Percentiles rank a stretch among this genome's conserved stretches.
Conservation (phyloP, 2,113 vertebrate genomes). For the Argyrosomus japonicus region DNA sequence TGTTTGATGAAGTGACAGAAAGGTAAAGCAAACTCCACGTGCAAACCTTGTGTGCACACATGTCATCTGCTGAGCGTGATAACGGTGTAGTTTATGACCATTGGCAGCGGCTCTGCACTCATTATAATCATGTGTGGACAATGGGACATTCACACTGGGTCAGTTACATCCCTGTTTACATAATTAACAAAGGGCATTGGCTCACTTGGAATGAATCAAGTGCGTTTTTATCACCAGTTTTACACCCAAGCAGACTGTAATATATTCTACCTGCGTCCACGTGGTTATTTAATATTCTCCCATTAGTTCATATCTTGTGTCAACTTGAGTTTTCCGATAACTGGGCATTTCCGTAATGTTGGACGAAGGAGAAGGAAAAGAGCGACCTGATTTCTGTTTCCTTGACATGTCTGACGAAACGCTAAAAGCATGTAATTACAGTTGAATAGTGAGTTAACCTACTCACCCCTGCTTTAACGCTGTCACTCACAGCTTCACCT, state of each 20-base stretch:
- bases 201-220: conserved; percentile 23
- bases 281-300: conserved; percentile 6
- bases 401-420: conserved; percentile 21
- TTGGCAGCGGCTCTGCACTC: conserved; percentile 55
- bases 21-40: conserved; percentile 55
- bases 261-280: not conserved
- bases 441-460: conserved; percentile 72
- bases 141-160: conserved; percentile 47
- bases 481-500: conserved; percentile 35
- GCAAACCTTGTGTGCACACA: conserved; percentile 41
- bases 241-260: conserved; percentile 3
- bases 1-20: conserved; percentile 47
- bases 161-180: conserved; percentile 65
- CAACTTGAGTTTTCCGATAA: conserved; percentile 10
- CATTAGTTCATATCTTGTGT: not conserved
- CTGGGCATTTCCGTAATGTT: not conserved
- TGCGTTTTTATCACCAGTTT: conserved; percentile 19
- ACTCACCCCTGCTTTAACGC: conserved; percentile 47
- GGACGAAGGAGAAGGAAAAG: not conserved
- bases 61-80: conserved; percentile 68
- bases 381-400: conserved; percentile 1
- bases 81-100: conserved; percentile 49
- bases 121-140: conserved; percentile 73
- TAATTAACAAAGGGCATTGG: conserved; percentile 50
- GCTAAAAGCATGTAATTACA: conserved; percentile 67